phyloP scores from a whole-genome alignment of 2,797 vertebrate species.

The Salmo trutta region DNA sequence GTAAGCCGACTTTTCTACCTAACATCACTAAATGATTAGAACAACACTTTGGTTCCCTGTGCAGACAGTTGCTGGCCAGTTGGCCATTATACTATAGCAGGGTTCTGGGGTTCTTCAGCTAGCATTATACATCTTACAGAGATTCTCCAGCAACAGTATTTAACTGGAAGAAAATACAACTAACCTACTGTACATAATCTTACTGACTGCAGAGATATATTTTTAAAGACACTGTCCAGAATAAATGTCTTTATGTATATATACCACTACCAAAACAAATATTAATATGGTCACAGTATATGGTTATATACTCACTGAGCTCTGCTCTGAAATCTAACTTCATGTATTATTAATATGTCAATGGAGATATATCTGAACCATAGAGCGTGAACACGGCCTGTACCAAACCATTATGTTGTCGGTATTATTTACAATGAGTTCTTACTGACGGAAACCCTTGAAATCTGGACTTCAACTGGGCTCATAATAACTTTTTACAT shows the following conservation, averaged over 20 bases:
- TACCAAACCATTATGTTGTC: background rate
- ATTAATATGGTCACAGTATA: background rate
- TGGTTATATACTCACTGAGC: background rate
- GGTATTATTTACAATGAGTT: background rate
- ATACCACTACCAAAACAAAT: too few species aligned
- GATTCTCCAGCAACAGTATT: background rate
- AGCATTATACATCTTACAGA: constrained; percentile 18
- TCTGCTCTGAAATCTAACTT: background rate
- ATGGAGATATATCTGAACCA: background rate
- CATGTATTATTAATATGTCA: background rate
- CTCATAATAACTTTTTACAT: background rate
- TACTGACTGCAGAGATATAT: background rate
- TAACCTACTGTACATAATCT: constrained; percentile 33
- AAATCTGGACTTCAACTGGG: background rate
- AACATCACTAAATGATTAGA: constrained; percentile 67
- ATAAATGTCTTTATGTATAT: too few species aligned
- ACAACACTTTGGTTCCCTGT: constrained; percentile 20
- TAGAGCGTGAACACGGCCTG: background rate
- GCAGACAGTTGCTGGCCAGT: constrained; percentile 21
- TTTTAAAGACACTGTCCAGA: background rate
- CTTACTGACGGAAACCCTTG: background rate
- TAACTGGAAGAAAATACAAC: constrained; percentile 44
- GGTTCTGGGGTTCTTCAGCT: constrained; percentile 48
- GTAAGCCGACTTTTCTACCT: constrained; percentile 70
- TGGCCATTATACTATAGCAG: constrained; percentile 20